phyloP scores from a whole-genome alignment of 2,113 vertebrate species.

The Melanostigma gelatinosum region DNA sequence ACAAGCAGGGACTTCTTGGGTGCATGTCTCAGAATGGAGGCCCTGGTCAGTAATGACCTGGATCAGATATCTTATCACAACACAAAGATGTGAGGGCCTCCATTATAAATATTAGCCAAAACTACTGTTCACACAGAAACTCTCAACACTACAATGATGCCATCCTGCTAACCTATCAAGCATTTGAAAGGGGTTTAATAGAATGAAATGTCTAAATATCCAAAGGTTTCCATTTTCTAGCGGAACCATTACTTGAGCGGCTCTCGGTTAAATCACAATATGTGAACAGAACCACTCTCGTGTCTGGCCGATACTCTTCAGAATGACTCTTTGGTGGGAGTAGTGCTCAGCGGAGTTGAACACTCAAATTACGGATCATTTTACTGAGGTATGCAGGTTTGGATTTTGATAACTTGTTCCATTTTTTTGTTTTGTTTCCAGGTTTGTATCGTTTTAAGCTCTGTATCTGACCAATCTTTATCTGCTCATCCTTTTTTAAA shows the following conservation, averaged over 20 bases:
- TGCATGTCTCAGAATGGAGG: slow-evolving; percentile 13
- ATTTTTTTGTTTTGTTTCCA: not conserved
- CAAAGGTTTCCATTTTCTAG: not conserved
- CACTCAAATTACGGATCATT: slow-evolving; percentile 23
- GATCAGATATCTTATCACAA: slow-evolving; percentile 53
- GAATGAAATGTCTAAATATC: not conserved
- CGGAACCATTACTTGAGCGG: not conserved
- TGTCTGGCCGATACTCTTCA: not conserved
- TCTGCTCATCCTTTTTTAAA: not conserved
- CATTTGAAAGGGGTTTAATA: not conserved
- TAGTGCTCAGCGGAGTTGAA: slow-evolving; percentile 6
- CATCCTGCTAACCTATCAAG: not conserved
- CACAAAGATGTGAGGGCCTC: slow-evolving; percentile 24
- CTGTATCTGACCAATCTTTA: not conserved
- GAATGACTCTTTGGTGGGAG: slow-evolving; percentile 1
- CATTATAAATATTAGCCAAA: slow-evolving; percentile 38
- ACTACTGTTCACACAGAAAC: slow-evolving; percentile 51
- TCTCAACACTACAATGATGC: not conserved
- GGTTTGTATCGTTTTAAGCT: not conserved
- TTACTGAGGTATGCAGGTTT: not conserved
- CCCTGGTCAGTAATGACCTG: slow-evolving; percentile 28
- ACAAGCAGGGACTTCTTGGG: slow-evolving; percentile 49
- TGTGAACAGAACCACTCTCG: not conserved
- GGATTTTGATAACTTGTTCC: not conserved
- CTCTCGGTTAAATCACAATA: not conserved